Evolutionary conservation across 2,888 invertebrate species (phyloP).

Genomic region (Hirtodrosophila alboralis): DNA sequence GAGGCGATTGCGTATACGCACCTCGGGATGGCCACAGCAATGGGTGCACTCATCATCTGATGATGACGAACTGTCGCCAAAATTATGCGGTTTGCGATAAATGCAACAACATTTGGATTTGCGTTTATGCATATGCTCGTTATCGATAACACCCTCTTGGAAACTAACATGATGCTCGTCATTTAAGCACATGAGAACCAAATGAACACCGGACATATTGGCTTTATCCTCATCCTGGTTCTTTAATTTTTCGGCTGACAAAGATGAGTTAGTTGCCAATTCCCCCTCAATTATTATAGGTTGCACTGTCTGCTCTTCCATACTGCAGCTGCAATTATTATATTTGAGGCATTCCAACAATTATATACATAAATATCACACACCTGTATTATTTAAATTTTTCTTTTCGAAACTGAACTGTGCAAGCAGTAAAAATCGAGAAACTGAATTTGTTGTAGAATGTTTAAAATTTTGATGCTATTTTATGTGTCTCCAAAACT

Average conservation of each 20-base stretch:
- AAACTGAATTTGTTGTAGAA: slow-evolving; percentile 1
- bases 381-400: neutral
- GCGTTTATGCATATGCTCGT: slow-evolving; percentile 56
- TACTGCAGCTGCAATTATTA: slow-evolving; percentile 1
- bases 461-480: slow-evolving; percentile 19
- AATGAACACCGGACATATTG: slow-evolving; percentile 33
- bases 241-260: neutral
- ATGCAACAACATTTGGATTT: slow-evolving; percentile 71
- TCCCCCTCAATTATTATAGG: slow-evolving; percentile 1
- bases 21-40: slow-evolving; percentile 68
- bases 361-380: neutral
- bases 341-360: neutral
- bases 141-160: slow-evolving; percentile 55
- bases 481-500: slow-evolving; percentile 1
- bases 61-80: slow-evolving; percentile 63
- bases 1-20: slow-evolving; percentile 46
- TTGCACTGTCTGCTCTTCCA: slow-evolving; percentile 25
- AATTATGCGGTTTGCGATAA: slow-evolving; percentile 58
- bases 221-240: slow-evolving; percentile 11
- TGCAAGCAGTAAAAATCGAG: neutral
- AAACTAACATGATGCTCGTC: slow-evolving; percentile 43
- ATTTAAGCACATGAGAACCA: slow-evolving; percentile 30
- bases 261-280: neutral
- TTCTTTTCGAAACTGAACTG: neutral
- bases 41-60: slow-evolving; percentile 71